phyloP scores from a whole-genome alignment of 2,113 vertebrate genomes.

The Chlorocebus sabaeus region DNA sequence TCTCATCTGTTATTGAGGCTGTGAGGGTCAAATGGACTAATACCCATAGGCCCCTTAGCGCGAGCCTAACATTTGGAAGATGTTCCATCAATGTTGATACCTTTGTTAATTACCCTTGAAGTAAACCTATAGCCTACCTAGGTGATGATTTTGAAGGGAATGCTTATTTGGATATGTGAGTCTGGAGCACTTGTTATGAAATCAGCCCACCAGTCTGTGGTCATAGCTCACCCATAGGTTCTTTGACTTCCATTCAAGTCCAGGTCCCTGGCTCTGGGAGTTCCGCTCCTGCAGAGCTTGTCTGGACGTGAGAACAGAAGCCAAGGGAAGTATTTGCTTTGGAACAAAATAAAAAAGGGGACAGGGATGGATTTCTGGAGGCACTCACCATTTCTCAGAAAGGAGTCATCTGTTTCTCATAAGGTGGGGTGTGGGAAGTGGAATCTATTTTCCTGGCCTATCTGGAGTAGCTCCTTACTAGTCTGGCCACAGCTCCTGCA shows the following conservation, averaged over 20 bases:
- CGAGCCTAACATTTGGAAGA: background rate
- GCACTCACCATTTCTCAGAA: background rate
- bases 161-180: background rate
- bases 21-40: background rate
- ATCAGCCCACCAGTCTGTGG: background rate
- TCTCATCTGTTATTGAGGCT: background rate
- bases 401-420: constrained; percentile 58
- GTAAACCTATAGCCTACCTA: background rate
- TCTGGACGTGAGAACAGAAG: constrained; percentile 9
- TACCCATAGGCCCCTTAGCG: background rate
- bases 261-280: background rate
- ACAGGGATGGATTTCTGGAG: constrained; percentile 41
- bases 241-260: background rate
- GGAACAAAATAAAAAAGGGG: constrained; percentile 14
- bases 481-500: background rate
- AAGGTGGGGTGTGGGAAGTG: background rate
- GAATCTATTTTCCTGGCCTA: background rate
- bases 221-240: background rate
- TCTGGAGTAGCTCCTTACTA: background rate
- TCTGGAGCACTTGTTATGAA: background rate
- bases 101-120: background rate
- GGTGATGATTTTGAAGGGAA: no score
- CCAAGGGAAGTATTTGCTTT: constrained; percentile 67
- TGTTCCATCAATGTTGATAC: background rate
- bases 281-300: background rate